Evolutionary conservation across 2,888 invertebrate species (phyloP), one percentile per base, ranked within the genome.

Genomic region (Cerastis rubricosa): DNA sequence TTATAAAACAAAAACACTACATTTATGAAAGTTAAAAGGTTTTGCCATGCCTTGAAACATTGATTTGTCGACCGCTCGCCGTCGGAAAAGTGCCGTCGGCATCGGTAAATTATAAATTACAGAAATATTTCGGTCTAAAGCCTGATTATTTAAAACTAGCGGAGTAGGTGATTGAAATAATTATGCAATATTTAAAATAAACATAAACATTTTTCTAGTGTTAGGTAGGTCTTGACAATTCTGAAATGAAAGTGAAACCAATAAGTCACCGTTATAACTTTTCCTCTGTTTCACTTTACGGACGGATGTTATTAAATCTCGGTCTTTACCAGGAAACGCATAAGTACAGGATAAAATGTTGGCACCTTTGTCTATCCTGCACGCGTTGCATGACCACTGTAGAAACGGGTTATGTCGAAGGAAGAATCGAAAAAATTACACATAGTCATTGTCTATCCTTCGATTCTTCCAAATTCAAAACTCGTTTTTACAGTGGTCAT

Each of bases 51-150:
- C 12, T 7, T 45, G 17, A 35, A 54, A 19, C 11, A 19, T 19
- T 17, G 19, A n/a, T 14, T 47, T 2, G 7, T 11, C 5, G 61
- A 19, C 12, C 22, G 22, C 1, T 22, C n/a, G 59, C 79, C 85
- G 87, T 70, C 87, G 87, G 87, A 25, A 81, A 76, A 77, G 12
- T 82, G 80, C 86, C 87, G 87, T 69, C 85, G 86, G 87, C 43
- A 73, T 29, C 12, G 22, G 14, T 22, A 35, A n/a, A 4, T 45
- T 22, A 19, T 25, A 57, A 7, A 4, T 7, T 35, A 47, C 1
- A 25, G 14, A 29, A 29, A 59, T 17, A 29, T 59, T 17, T 17
- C 9, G 8, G 8, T 59, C 29, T 9, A 59, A 9, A n/a, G 19
- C n/a, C n/a, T 47, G 8, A 71, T 49, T 40, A 25, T 25, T n/a